Percentiles rank a stretch among this genome's conserved stretches.
Conservation (phyloP, 2,113 vertebrate genomes). For the Anas platyrhynchos region DNA sequence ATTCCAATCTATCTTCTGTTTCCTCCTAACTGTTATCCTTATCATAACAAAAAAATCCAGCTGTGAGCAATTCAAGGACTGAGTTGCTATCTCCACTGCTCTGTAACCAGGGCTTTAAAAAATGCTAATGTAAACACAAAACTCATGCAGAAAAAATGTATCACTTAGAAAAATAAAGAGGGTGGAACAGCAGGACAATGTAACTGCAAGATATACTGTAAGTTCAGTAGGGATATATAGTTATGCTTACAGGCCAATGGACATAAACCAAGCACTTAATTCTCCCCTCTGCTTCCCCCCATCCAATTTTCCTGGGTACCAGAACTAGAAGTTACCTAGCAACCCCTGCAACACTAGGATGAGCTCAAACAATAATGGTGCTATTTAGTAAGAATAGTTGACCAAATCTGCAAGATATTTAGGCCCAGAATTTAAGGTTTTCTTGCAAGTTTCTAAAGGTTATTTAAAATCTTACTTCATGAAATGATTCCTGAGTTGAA, state of each 20-base stretch:
- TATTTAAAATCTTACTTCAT: background rate
- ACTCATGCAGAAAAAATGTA: background rate
- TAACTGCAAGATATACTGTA: background rate
- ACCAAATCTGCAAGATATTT: background rate
- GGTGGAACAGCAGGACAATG: background rate
- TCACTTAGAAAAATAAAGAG: background rate
- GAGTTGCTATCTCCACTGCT: background rate
- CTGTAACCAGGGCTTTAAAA: background rate
- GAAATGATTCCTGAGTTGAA: background rate
- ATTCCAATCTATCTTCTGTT: background rate
- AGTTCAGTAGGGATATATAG: background rate
- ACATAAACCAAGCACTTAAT: background rate
- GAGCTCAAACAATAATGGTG: background rate
- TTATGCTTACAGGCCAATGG: background rate
- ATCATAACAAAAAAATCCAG: background rate
- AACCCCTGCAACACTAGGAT: background rate
- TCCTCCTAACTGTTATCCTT: background rate
- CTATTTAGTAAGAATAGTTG: background rate
- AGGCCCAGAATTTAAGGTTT: background rate
- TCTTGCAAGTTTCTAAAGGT: background rate
- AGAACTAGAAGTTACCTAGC: background rate
- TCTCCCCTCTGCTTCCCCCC: background rate
- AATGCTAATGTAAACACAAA: background rate
- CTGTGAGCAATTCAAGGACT: background rate
- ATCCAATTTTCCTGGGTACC: background rate